A percentile compares a stretch with the other conserved stretches of the same genome.
phyloP scores from a whole-genome alignment of 1,140 invertebrate species.

The Apis florea region DNA sequence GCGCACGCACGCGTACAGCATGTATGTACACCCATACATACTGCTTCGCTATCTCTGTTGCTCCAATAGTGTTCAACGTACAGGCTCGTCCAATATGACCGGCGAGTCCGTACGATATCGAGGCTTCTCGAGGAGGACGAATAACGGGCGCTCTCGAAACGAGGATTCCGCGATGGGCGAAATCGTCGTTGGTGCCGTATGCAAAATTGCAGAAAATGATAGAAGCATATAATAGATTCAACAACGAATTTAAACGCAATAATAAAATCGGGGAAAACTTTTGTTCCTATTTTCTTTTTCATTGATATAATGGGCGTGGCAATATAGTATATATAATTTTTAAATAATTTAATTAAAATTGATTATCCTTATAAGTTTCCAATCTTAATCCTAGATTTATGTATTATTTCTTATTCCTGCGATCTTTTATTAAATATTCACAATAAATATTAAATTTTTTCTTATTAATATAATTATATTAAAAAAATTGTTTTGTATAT shows the following conservation, averaged over 20 bases:
- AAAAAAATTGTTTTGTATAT: neutral
- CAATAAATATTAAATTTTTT: neutral
- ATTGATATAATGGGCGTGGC: slow-evolving; percentile 31
- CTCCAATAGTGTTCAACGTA: slow-evolving; percentile 48
- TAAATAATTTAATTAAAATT: neutral
- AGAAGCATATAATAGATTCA: slow-evolving; percentile 40
- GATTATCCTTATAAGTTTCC: neutral
- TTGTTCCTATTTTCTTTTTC: neutral
- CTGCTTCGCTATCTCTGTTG: slow-evolving; percentile 22
- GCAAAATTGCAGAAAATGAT: slow-evolving; percentile 48
- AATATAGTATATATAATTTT: neutral
- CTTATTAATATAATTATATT: neutral
- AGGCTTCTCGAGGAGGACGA: slow-evolving; percentile 64
- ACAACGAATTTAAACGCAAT: slow-evolving; percentile 2
- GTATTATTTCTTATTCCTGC: neutral
- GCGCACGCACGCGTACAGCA: slow-evolving; percentile 3
- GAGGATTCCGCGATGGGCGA: slow-evolving; percentile 54
- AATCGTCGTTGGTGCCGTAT: slow-evolving; percentile 45
- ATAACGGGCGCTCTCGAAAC: slow-evolving; percentile 58
- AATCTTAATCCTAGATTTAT: neutral
- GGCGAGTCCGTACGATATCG: slow-evolving; percentile 44
- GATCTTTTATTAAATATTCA: neutral
- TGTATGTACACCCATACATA: neutral
- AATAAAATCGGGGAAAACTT: slow-evolving; percentile 9
- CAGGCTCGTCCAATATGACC: slow-evolving; percentile 59